Percentiles rank a stretch among this genome's conserved stretches.
These are phyloP conservation scores for Napeogenes inachia DNA, from an alignment of 2,888 invertebrate species.

Conservation along the genomic window DNA sequence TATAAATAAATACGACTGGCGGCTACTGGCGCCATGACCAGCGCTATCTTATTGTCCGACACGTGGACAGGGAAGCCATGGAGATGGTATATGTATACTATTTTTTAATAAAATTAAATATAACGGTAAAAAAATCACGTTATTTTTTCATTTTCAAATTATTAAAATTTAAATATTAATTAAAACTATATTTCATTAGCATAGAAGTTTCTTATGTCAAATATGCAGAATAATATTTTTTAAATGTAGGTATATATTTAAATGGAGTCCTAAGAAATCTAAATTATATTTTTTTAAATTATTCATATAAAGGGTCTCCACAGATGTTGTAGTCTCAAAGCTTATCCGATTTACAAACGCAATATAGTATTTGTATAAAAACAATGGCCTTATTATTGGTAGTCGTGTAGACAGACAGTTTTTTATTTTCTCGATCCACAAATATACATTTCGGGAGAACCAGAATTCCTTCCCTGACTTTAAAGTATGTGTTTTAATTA, in stretches of 20 bases:
- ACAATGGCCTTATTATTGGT: slow-evolving; percentile 77
- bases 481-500: too few relatives aligned
- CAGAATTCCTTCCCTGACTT: slow-evolving; percentile 34
- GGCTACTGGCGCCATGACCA: slow-evolving; percentile 74
- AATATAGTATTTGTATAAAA: slow-evolving; percentile 78
- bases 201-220: too few relatives aligned
- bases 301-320: slow-evolving; percentile 39
- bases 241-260: too few relatives aligned
- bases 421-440: slow-evolving; percentile 54
- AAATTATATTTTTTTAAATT: too few relatives aligned
- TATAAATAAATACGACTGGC: slow-evolving; percentile 72
- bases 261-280: too few relatives aligned
- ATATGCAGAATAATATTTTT: too few relatives aligned
- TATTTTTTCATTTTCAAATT: too few relatives aligned
- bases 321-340: slow-evolving; percentile 47
- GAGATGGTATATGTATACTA: slow-evolving; percentile 36
- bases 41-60: slow-evolving; percentile 66
- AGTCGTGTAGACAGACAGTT: slow-evolving; percentile 54
- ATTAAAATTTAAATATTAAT: too few relatives aligned
- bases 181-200: too few relatives aligned
- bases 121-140: too few relatives aligned
- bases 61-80: slow-evolving; percentile 43
- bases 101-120: neutral
- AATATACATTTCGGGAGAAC: slow-evolving; percentile 45
- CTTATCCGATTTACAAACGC: slow-evolving; percentile 77